Evolutionary conservation across 1,140 invertebrate species (phyloP).

Genomic region (Eriosoma lanigerum): DNA sequence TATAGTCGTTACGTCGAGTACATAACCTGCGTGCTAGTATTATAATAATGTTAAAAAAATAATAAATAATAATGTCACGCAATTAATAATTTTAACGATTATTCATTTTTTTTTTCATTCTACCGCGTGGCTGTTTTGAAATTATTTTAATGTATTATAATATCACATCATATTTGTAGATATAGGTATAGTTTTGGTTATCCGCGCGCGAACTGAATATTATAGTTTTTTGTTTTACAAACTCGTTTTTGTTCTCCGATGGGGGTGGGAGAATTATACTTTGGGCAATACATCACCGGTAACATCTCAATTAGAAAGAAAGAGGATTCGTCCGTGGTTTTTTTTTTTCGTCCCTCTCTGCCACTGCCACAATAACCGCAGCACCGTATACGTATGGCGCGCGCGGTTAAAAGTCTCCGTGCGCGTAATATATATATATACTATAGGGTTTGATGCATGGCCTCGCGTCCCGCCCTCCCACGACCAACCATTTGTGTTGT

Average conservation of each 20-base stretch:
- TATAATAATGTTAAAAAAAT: too few relatives aligned
- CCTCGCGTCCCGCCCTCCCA: constrained; percentile 26
- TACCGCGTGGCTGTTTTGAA: too few relatives aligned
- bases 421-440: background rate
- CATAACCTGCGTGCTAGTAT: too few relatives aligned
- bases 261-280: constrained; percentile 17
- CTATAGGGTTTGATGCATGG: constrained; percentile 44
- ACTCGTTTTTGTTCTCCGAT: constrained; percentile 27
- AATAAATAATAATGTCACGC: too few relatives aligned
- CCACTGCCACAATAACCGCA: background rate
- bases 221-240: constrained; percentile 16
- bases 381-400: background rate
- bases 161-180: too few relatives aligned
- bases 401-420: constrained; percentile 22
- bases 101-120: too few relatives aligned
- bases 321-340: background rate
- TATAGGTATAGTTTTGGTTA: background rate
- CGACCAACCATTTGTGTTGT: constrained; percentile 29
- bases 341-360: constrained; percentile 9
- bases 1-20: too few relatives aligned
- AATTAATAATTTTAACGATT: too few relatives aligned
- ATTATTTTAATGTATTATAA: too few relatives aligned
- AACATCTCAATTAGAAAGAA: constrained; percentile 51
- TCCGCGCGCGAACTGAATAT: background rate
- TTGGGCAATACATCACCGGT: constrained; percentile 39